These are phyloP conservation scores for Scophthalmus maximus DNA, from an alignment of 2,113 vertebrate genomes.

Conservation along the genomic window DNA sequence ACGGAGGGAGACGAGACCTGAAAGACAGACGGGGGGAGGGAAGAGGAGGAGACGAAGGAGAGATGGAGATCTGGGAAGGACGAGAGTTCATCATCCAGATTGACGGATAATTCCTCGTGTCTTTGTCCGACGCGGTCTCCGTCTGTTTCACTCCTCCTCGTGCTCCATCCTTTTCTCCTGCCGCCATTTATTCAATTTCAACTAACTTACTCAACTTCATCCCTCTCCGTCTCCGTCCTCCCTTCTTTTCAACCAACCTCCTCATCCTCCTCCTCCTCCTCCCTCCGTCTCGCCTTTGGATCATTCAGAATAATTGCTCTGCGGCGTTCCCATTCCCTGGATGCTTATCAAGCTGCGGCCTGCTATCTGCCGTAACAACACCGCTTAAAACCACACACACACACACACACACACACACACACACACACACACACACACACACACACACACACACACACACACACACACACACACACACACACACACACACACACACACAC, in stretches of 20 bases:
- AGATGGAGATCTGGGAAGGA: not conserved
- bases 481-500: not conserved
- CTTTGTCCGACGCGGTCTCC: slow-evolving; percentile 4
- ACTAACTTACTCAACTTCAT: not conserved
- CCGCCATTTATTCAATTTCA: too few relatives aligned
- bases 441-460: slow-evolving; percentile 14
- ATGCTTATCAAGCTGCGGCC: slow-evolving; percentile 46
- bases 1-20: not conserved
- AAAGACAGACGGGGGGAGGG: slow-evolving; percentile 19
- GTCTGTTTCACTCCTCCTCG: not conserved
- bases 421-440: not conserved
- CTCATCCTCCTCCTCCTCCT: not conserved
- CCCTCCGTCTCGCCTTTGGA: slow-evolving; percentile 33
- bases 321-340: slow-evolving; percentile 16
- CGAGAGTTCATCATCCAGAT: slow-evolving; percentile 11
- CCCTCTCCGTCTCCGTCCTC: not conserved
- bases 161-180: too few relatives aligned
- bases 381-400: too few relatives aligned
- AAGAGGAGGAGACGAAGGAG: not conserved
- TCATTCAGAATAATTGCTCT: slow-evolving; percentile 64
- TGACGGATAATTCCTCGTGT: slow-evolving; percentile 14
- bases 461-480: not conserved
- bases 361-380: too few relatives aligned
- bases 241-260: not conserved
- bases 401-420: not conserved